Conservation (phyloP, 2,797 vertebrate genomes). For the Gymnodraco acuticeps region DNA sequence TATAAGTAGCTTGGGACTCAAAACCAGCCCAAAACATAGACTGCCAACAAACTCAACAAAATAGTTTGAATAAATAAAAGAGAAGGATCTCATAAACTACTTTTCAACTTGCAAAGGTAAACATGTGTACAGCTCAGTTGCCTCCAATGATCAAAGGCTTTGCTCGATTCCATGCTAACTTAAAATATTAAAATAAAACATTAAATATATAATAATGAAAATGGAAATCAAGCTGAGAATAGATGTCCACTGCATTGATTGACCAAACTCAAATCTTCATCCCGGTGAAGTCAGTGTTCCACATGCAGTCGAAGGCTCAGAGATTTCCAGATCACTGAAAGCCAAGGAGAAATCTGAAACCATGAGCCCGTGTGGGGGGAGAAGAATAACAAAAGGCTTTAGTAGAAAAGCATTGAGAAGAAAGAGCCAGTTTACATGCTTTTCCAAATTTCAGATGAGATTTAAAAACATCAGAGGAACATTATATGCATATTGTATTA, state of each 20-base stretch:
- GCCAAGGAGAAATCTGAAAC: slow-evolving; percentile 66
- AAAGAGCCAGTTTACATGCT: slow-evolving; percentile 64
- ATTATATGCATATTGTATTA: slow-evolving; percentile 19
- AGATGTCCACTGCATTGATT: slow-evolving; percentile 12
- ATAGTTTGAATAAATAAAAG: slow-evolving; percentile 25
- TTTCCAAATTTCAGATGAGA: slow-evolving; percentile 67
- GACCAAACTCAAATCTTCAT: slow-evolving; percentile 33
- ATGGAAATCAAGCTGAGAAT: slow-evolving; percentile 20
- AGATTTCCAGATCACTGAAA: slow-evolving; percentile 57
- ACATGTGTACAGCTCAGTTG: not conserved
- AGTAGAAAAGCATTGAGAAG: slow-evolving; percentile 44
- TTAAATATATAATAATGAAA: slow-evolving; percentile 3
- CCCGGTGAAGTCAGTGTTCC: slow-evolving; percentile 36
- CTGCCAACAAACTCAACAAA: slow-evolving; percentile 30
- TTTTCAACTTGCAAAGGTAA: slow-evolving; percentile 9
- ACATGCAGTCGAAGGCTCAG: slow-evolving; percentile 51
- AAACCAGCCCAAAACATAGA: slow-evolving; percentile 33
- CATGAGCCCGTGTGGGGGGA: slow-evolving; percentile 41
- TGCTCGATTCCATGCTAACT: not conserved
- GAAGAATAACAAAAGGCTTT: slow-evolving; percentile 62
- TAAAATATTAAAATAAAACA: slow-evolving; percentile 17
- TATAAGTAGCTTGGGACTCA: slow-evolving; percentile 44
- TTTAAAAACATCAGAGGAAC: slow-evolving; percentile 58
- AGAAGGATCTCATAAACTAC: slow-evolving; percentile 30
- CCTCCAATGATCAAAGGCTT: slow-evolving; percentile 9